Base-by-base conservation (phyloP, 2,888 invertebrate species). In the Dysmachus trigonus region DNA sequence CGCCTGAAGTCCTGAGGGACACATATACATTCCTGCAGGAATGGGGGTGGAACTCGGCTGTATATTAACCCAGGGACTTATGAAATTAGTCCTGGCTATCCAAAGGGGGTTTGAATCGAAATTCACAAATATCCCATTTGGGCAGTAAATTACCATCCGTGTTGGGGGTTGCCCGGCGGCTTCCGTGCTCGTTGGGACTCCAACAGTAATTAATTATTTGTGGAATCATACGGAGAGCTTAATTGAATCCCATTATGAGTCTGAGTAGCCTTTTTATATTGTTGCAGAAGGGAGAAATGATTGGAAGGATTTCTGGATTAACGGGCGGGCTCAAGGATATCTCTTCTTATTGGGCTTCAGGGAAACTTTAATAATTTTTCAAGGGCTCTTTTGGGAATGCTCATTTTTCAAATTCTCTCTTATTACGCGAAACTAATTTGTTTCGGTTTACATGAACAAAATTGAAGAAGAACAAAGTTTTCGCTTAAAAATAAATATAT, bases 191-290 rank as follows among this genome's bases (percentile, higher is more conserved):
- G 62, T 22, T 62, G 22, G 62, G 62, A 62, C 33, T 31, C 38
- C 71, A 84, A 6, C 22, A 47, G 84, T 86, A 85, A 86, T 86
- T 86, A 86, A 86, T 86, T 86, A 86, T 84, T 85, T 86, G 86
- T 77, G 84, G 84, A 86, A 62, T 84, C 86, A 84, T 85, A 86
- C 84, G 72, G 82, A 85, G 62, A 73, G 85, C 86, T 86, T 85
- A 86, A 86, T 85, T 86, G 86, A 86, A 86, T 86, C 86, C 85
- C 84, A 85, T 86, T 86, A 86, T 71, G 86, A 22, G 13, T 77
- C 72, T 76, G 73, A 85, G 41, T 84, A 38, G 76, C 38, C 76
- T 35, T 76, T 33, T 76, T 76, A 73, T 31, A 31, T 62, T 62
- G 62, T 13, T 27, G 10, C 62, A 62, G 62, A 22, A 62, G 62